Conservation (phyloP, 1,140 invertebrate species). For the Platyura marginata region DNA sequence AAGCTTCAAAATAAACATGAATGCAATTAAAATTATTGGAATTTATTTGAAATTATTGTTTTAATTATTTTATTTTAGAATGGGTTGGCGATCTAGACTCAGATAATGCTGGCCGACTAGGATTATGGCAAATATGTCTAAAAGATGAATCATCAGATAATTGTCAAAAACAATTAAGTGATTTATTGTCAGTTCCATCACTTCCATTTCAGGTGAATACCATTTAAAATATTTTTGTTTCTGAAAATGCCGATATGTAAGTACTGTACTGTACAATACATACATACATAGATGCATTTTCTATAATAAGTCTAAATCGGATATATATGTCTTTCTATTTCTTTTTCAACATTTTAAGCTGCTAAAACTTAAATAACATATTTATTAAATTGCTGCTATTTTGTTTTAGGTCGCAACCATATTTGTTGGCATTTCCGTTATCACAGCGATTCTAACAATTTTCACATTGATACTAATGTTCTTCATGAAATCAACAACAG, state of each 20-base stretch:
- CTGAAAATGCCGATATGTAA: too few relatives aligned
- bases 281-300: neutral
- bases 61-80: slow-evolving; percentile 31
- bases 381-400: neutral
- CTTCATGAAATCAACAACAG: slow-evolving; percentile 82
- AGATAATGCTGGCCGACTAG: slow-evolving; percentile 76
- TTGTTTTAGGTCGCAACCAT: slow-evolving; percentile 57
- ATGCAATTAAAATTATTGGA: neutral
- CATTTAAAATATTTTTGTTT: neutral
- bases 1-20: too few relatives aligned
- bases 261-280: neutral
- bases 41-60: too few relatives aligned
- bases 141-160: slow-evolving; percentile 47
- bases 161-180: slow-evolving; percentile 67
- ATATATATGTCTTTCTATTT: neutral
- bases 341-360: neutral
- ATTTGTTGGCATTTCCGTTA: slow-evolving; percentile 69
- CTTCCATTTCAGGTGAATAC: slow-evolving; percentile 41
- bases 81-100: slow-evolving; percentile 75
- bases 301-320: too few relatives aligned
- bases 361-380: neutral
- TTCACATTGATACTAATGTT: slow-evolving; percentile 83
- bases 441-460: slow-evolving; percentile 68
- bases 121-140: slow-evolving; percentile 74
- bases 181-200: slow-evolving; percentile 64